phyloP scores from a whole-genome alignment of 2,113 vertebrate species.

The Tichodroma muraria region DNA sequence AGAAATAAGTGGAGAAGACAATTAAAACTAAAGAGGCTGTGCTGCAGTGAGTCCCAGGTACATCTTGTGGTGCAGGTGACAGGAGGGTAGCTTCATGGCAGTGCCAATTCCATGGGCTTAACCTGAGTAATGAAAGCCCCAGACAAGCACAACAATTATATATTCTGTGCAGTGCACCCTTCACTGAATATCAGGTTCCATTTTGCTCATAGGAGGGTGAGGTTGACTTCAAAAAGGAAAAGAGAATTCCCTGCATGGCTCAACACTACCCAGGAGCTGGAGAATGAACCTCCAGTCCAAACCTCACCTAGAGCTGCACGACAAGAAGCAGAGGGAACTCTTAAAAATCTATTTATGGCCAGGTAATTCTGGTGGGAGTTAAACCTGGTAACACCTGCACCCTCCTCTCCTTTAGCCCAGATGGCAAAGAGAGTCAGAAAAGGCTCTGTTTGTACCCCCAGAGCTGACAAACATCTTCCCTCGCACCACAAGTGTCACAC shows the following conservation, averaged over 20 bases:
- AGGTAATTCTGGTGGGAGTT: neutral
- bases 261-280: neutral
- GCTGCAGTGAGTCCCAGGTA: neutral
- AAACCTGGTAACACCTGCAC: neutral
- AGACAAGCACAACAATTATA: neutral
- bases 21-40: neutral
- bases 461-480: neutral
- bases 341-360: no score
- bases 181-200: neutral
- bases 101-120: neutral
- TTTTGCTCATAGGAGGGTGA: neutral
- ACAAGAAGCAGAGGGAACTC: neutral
- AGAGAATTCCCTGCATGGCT: accelerated
- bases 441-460: neutral
- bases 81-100: neutral
- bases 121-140: neutral
- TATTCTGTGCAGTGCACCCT: neutral
- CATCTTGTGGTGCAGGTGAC: no score
- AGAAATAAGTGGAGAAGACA: neutral
- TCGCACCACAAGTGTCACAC: accelerated
- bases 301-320: neutral
- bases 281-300: neutral
- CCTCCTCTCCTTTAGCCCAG: neutral
- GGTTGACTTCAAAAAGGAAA: neutral
- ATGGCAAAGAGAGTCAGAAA: neutral